Conservation (phyloP, 2,888 invertebrate genomes). For the Melanostoma scalare region DNA sequence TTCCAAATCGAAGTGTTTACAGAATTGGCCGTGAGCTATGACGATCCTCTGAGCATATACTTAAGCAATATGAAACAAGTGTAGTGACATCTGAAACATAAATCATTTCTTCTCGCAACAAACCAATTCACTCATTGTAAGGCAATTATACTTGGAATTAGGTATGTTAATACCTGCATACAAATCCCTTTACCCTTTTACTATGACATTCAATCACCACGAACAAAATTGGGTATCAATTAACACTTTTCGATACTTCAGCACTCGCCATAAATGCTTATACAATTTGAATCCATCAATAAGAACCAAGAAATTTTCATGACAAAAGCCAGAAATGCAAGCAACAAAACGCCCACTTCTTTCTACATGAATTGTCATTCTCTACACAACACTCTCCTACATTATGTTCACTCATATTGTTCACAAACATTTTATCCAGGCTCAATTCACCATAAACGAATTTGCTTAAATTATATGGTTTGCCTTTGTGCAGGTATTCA, state of each 20-base stretch:
- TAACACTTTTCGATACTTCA: not conserved
- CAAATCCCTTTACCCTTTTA: slow-evolving; percentile 15
- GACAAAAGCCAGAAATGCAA: slow-evolving; percentile 28
- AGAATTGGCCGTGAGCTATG: too few relatives aligned
- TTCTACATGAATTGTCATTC: slow-evolving; percentile 39
- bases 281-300: slow-evolving; percentile 4
- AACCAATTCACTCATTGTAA: slow-evolving; percentile 21
- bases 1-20: too few relatives aligned
- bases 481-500: slow-evolving; percentile 49
- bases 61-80: too few relatives aligned
- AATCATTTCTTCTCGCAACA: not conserved
- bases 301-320: not conserved
- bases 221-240: slow-evolving; percentile 5
- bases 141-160: slow-evolving; percentile 44
- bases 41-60: too few relatives aligned
- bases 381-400: not conserved
- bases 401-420: slow-evolving; percentile 20
- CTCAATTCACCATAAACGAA: slow-evolving; percentile 57
- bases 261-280: not conserved
- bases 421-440: slow-evolving; percentile 22
- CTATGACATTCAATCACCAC: not conserved
- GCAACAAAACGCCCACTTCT: slow-evolving; percentile 66
- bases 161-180: not conserved
- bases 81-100: too few relatives aligned
- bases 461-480: slow-evolving; percentile 58